Conservation (phyloP, 2,113 vertebrate genomes). For the Carollia perspicillata region DNA sequence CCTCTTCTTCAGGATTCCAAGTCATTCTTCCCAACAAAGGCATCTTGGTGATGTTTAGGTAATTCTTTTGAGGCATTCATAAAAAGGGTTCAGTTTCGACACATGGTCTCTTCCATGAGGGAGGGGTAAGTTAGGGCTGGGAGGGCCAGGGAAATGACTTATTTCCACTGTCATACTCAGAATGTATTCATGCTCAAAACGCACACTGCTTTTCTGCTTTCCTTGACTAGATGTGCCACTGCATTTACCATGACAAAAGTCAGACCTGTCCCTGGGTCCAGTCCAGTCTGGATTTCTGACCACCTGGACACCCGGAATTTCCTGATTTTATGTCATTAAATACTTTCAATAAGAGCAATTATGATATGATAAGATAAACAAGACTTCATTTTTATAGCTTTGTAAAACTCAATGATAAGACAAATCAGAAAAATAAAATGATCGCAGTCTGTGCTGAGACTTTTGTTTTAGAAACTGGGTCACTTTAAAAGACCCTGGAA, state of each 20-base stretch:
- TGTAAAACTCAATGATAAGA: neutral
- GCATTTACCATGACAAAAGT: neutral
- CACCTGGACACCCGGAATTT: neutral
- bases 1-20: neutral
- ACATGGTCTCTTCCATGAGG: neutral
- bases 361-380: neutral
- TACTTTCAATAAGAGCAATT: neutral
- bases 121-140: neutral
- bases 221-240: neutral
- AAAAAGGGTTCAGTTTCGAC: neutral
- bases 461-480: neutral
- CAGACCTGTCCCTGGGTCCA: neutral
- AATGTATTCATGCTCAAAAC: neutral
- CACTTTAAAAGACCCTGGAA: neutral
- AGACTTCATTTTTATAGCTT: neutral
- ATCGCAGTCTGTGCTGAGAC: neutral
- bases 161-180: neutral
- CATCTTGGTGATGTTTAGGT: neutral
- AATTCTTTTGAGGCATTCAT: neutral
- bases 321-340: neutral
- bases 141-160: neutral
- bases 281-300: neutral
- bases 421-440: neutral
- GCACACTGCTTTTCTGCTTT: neutral
- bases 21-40: neutral